Base-by-base conservation (phyloP, 2,888 invertebrate genomes). In the Dorcus parallelipipedus region DNA sequence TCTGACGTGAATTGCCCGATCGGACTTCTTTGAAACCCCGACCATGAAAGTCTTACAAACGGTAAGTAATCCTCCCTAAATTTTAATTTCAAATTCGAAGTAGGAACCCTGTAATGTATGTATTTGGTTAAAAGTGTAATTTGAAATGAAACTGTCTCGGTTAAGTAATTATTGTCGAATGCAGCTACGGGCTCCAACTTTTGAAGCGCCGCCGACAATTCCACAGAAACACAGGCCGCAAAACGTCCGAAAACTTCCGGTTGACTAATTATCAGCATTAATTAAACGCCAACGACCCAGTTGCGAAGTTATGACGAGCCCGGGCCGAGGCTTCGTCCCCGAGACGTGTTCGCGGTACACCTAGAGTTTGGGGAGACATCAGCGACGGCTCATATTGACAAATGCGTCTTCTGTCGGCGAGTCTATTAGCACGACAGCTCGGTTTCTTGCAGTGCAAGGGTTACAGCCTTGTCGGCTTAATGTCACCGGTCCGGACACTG, bases 391-490 rank as follows among this genome's bases (percentile, higher is more conserved):
- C 23, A 17, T 68, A 70, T 69, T 69, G 70, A 68, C 67, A 66
- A 68, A 70, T 68, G 67, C 63, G 70, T 69, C 67, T 61, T 61
- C 64, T 66, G 71, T 69, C 71, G 66, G 64, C 62, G 56, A 65
- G 68, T 69, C 70, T 69, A 69, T 70, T 71, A 70, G 67, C 54
- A 62, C 61, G 64, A 65, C 67, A 64, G 67, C 57, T 59, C 54
- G 62, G 62, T 70, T 69, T 70, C 69, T 70, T 68, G 68, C 63
- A 59, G 63, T 63, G 64, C 60, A 67, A 67, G 67, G 64, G 64
- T 67, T 64, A 61, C 65, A 64, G 60, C 68, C 68, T 63, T 67
- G 67, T 70, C 69, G 20, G 65, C 65, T 67, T 64, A 67, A 65
- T 64, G 67, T 70, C 67, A 64, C 61, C 56, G 52, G 54, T 55